phyloP scores from a whole-genome alignment of 2,888 invertebrate genomes.

The Ornithoptera priamus region DNA sequence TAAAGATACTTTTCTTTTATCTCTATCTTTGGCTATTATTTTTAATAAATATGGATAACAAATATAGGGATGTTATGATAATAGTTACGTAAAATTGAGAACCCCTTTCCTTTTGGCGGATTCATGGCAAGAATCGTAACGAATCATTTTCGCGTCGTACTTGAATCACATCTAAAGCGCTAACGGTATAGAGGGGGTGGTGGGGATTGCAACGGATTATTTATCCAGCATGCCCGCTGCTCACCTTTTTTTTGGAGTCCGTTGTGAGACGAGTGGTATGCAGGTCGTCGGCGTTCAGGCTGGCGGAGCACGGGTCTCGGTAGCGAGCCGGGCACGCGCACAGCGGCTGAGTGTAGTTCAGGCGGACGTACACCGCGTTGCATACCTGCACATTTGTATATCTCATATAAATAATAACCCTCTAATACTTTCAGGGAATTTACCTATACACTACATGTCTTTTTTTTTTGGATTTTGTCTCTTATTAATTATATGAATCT shows the following conservation, averaged over 20 bases:
- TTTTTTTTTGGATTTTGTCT: no score
- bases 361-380: slow-evolving; percentile 94
- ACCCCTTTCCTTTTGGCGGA: no score
- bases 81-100: no score
- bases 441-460: no score
- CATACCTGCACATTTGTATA: slow-evolving; percentile 82
- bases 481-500: no score
- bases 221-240: slow-evolving; percentile 21
- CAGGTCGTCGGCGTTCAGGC: slow-evolving; percentile 92
- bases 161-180: slow-evolving; percentile 13
- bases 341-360: slow-evolving; percentile 95
- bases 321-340: slow-evolving; percentile 95
- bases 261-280: slow-evolving; percentile 95
- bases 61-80: no score
- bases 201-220: slow-evolving; percentile 20
- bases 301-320: slow-evolving; percentile 94
- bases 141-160: slow-evolving; percentile 7
- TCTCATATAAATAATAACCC: no score
- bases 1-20: no score
- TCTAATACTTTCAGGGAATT: no score
- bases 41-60: no score
- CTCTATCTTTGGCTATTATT: no score
- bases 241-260: slow-evolving; percentile 90
- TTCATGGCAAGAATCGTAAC: background rate
- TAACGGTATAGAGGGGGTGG: slow-evolving; percentile 21